phyloP scores from a whole-genome alignment of 2,113 vertebrate genomes.

The Rynchops niger region DNA sequence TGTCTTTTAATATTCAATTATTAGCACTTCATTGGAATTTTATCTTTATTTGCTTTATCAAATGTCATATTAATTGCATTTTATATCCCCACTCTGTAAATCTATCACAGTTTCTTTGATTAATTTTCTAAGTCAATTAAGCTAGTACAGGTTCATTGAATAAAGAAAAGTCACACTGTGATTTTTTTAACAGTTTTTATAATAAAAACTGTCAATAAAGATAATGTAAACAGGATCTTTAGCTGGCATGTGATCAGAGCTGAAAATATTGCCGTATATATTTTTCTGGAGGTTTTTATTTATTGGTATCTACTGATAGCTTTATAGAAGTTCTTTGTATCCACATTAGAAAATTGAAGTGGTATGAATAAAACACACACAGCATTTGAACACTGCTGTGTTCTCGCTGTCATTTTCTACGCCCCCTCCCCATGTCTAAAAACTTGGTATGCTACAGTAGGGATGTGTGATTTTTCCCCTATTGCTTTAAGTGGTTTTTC shows the following conservation, averaged over 20 bases:
- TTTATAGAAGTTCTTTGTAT: background rate
- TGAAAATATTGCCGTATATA: background rate
- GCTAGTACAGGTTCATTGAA: background rate
- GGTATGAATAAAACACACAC: background rate
- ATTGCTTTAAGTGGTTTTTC: background rate
- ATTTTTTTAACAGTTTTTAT: background rate
- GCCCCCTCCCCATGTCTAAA: rapidly evolving
- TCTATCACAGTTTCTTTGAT: slow-evolving; percentile 27
- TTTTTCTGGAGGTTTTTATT: background rate
- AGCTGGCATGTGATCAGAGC: background rate
- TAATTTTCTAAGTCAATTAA: slow-evolving; percentile 38
- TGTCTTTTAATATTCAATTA: slow-evolving; percentile 39
- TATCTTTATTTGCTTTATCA: slow-evolving; percentile 61
- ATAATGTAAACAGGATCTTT: background rate
- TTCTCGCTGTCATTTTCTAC: background rate
- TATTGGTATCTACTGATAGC: background rate
- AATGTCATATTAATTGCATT: slow-evolving; percentile 46
- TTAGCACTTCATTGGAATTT: slow-evolving; percentile 19
- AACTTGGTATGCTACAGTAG: background rate
- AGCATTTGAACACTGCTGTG: background rate
- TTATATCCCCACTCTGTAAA: background rate
- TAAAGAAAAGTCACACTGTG: background rate
- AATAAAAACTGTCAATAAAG: background rate
- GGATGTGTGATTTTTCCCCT: background rate
- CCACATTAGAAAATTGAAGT: background rate